phyloP scores from a whole-genome alignment of 2,113 vertebrate genomes.

The Coregonus clupeaformis region DNA sequence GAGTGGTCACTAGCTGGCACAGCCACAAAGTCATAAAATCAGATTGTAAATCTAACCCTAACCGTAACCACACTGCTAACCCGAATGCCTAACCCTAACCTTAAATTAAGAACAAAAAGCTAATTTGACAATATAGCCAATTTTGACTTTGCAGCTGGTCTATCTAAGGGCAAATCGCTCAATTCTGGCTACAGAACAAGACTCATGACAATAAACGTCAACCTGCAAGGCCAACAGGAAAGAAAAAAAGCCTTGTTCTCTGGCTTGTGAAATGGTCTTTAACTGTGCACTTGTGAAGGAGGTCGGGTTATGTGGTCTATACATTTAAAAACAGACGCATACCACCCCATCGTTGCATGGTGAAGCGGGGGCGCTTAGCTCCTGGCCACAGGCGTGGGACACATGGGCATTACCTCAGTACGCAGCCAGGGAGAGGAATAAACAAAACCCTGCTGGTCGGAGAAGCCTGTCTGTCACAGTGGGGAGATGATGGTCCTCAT shows the following conservation, averaged over 20 bases:
- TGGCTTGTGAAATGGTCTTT: conserved; percentile 18
- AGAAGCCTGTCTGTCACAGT: neutral
- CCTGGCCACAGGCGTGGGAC: conserved; percentile 1
- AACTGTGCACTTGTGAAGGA: conserved; percentile 8
- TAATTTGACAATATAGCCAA: no score
- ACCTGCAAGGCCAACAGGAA: no score
- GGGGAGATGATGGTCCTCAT: neutral
- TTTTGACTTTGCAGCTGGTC: no score
- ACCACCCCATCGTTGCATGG: neutral
- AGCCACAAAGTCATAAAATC: no score
- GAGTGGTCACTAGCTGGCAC: no score
- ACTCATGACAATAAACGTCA: no score
- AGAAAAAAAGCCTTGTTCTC: conserved; percentile 3
- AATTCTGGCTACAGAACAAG: no score
- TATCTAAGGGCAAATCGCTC: no score
- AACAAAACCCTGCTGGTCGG: neutral
- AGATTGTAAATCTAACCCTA: no score
- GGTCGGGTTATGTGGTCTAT: neutral
- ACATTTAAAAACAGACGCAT: neutral
- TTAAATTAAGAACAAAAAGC: no score
- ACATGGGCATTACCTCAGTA: conserved; percentile 4
- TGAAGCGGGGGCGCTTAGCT: neutral
- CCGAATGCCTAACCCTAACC: no score
- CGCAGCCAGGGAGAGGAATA: neutral
- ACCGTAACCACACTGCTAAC: no score